Percentiles rank a stretch among this genome's conserved stretches.
phyloP scores from a whole-genome alignment of 2,888 invertebrate genomes.

The Dolichopus griseipennis region DNA sequence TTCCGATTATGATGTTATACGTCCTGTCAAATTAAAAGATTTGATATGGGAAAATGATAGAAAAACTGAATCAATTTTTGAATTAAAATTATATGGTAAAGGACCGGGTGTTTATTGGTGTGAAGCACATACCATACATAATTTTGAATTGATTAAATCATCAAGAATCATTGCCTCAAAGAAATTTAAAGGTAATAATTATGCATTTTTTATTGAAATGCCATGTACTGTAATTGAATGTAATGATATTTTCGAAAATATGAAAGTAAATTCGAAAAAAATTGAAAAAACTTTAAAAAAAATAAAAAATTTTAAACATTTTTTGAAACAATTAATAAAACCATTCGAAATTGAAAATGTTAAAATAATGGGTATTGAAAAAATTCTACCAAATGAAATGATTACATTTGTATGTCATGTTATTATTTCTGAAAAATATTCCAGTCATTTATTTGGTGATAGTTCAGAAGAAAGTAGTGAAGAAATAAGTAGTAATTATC shows the following conservation, averaged over 20 bases:
- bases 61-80: slow-evolving; percentile 41
- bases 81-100: slow-evolving; percentile 46
- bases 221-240: slow-evolving; percentile 15
- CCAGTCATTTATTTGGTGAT: slow-evolving; percentile 35
- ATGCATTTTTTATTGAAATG: slow-evolving; percentile 32
- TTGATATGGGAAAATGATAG: slow-evolving; percentile 32
- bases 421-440: slow-evolving; percentile 28
- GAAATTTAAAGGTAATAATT: slow-evolving; percentile 31
- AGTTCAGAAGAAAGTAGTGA: slow-evolving; percentile 27
- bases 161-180: slow-evolving; percentile 47
- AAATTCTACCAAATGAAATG: slow-evolving; percentile 16
- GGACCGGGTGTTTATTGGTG: slow-evolving; percentile 59
- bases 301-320: slow-evolving; percentile 22
- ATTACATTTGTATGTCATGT: slow-evolving; percentile 31
- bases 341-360: slow-evolving; percentile 40
- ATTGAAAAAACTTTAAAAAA: slow-evolving; percentile 19
- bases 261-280: slow-evolving; percentile 18
- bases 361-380: slow-evolving; percentile 48
- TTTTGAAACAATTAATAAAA: slow-evolving; percentile 21
- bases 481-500: slow-evolving; percentile 19
- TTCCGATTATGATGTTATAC: slow-evolving; percentile 46
- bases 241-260: slow-evolving; percentile 12
- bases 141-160: slow-evolving; percentile 47
- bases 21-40: slow-evolving; percentile 44
- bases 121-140: slow-evolving; percentile 47